These are phyloP conservation scores for Platyura marginata DNA, from an alignment of 1,140 invertebrate species.

Conservation along the genomic window DNA sequence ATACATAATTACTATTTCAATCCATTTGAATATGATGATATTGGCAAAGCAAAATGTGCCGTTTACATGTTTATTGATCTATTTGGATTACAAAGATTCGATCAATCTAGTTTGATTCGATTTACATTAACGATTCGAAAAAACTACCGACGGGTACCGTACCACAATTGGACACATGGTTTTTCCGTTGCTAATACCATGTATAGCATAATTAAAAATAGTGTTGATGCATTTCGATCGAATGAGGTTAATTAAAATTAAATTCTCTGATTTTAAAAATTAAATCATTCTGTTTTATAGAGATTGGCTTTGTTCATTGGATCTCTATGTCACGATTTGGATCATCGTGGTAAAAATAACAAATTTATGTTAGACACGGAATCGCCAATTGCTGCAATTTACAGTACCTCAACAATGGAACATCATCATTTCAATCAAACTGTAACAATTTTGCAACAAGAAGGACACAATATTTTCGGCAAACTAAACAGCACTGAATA, in stretches of 20 bases:
- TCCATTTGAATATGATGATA: slow-evolving; percentile 43
- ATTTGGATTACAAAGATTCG: slow-evolving; percentile 39
- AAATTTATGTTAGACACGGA: slow-evolving; percentile 68
- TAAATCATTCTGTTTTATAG: slow-evolving; percentile 26
- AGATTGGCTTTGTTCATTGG: slow-evolving; percentile 56
- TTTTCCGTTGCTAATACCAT: slow-evolving; percentile 71
- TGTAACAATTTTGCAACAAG: slow-evolving; percentile 65
- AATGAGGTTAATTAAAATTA: slow-evolving; percentile 30
- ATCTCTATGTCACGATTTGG: slow-evolving; percentile 66
- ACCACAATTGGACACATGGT: slow-evolving; percentile 76
- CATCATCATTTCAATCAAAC: slow-evolving; percentile 81
- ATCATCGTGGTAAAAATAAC: slow-evolving; percentile 70
- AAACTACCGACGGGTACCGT: slow-evolving; percentile 64
- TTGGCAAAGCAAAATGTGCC: slow-evolving; percentile 46
- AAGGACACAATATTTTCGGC: slow-evolving; percentile 64
- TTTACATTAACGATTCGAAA: slow-evolving; percentile 67
- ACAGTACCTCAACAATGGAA: slow-evolving; percentile 68
- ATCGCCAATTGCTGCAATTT: slow-evolving; percentile 61
- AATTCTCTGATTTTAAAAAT: neutral
- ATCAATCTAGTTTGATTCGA: slow-evolving; percentile 37
- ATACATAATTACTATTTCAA: slow-evolving; percentile 50
- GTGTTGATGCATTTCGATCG: slow-evolving; percentile 31
- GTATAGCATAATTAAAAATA: slow-evolving; percentile 52
- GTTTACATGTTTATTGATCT: slow-evolving; percentile 66
- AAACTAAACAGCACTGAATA: slow-evolving; percentile 54